phyloP scores from a whole-genome alignment of 2,113 vertebrate species.

The Ptychochromis oligacanthus region DNA sequence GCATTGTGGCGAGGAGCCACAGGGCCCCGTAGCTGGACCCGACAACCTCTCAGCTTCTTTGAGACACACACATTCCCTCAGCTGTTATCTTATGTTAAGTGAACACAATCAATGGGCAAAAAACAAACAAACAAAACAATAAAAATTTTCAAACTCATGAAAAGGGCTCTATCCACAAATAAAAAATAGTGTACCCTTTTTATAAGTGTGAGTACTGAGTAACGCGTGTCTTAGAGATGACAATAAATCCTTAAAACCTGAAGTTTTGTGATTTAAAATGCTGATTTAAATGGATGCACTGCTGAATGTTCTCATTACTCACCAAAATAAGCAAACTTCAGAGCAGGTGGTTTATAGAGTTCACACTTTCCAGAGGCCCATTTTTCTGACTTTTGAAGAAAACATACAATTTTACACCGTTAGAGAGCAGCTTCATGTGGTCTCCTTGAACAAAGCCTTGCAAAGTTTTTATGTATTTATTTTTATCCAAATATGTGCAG shows the following conservation, averaged over 20 bases:
- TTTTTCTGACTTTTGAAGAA: too few relatives aligned
- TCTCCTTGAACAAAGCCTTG: background rate
- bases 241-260: background rate
- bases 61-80: background rate
- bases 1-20: background rate
- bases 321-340: background rate
- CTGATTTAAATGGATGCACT: background rate
- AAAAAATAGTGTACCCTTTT: background rate
- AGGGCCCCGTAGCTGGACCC: background rate
- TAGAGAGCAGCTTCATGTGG: background rate
- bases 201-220: background rate
- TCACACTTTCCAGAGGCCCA: too few relatives aligned
- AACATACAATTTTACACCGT: background rate
- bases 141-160: background rate
- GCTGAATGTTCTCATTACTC: background rate
- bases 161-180: background rate
- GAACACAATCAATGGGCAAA: background rate
- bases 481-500: background rate
- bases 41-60: slow-evolving; percentile 12
- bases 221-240: background rate
- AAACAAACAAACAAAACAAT: too few relatives aligned
- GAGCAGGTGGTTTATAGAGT: background rate
- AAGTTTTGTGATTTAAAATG: background rate
- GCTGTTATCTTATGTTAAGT: slow-evolving; percentile 34
- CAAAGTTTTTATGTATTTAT: accelerated